These are phyloP conservation scores for Formicarius rufipectus DNA, from an alignment of 2,113 vertebrate species.

Conservation along the genomic window DNA sequence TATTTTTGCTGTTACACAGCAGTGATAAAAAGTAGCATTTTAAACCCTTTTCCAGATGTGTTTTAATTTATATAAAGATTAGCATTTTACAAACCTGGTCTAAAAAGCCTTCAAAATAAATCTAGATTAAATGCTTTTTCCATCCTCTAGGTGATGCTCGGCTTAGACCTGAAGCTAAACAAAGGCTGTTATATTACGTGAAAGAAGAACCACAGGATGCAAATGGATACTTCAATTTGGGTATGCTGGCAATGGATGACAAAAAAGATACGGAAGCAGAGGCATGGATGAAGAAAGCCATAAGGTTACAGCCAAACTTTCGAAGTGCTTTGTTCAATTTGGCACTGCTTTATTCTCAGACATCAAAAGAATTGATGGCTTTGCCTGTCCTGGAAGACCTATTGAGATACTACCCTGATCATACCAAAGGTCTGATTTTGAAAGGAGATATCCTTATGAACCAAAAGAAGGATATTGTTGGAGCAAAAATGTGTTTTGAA, in stretches of 20 bases:
- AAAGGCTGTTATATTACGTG: slow-evolving; percentile 88
- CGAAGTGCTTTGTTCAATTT: slow-evolving; percentile 96
- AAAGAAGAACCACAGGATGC: slow-evolving; percentile 92
- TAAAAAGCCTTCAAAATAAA: background rate
- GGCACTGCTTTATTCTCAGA: slow-evolving; percentile 93
- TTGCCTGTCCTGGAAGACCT: slow-evolving; percentile 90
- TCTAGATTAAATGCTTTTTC: background rate
- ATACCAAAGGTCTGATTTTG: slow-evolving; percentile 95
- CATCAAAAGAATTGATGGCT: slow-evolving; percentile 87
- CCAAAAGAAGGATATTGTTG: slow-evolving; percentile 92
- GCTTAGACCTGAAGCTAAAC: slow-evolving; percentile 92
- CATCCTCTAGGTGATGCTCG: slow-evolving; percentile 83
- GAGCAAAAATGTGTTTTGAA: slow-evolving; percentile 91
- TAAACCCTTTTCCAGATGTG: background rate
- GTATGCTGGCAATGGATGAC: slow-evolving; percentile 98
- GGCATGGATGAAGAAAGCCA: slow-evolving; percentile 94
- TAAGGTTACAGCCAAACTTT: slow-evolving; percentile 87
- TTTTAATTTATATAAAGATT: background rate
- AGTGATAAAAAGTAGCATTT: background rate
- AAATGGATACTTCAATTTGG: slow-evolving; percentile 98
- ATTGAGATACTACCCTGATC: slow-evolving; percentile 88
- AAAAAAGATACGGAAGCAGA: slow-evolving; percentile 89
- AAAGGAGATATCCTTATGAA: slow-evolving; percentile 99
- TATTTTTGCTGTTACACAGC: background rate
- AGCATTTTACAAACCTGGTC: background rate